Percentiles rank a stretch among this genome's conserved stretches.
Evolutionary conservation across 2,797 vertebrate species (phyloP).

Genomic region (Ceryle rudis): DNA sequence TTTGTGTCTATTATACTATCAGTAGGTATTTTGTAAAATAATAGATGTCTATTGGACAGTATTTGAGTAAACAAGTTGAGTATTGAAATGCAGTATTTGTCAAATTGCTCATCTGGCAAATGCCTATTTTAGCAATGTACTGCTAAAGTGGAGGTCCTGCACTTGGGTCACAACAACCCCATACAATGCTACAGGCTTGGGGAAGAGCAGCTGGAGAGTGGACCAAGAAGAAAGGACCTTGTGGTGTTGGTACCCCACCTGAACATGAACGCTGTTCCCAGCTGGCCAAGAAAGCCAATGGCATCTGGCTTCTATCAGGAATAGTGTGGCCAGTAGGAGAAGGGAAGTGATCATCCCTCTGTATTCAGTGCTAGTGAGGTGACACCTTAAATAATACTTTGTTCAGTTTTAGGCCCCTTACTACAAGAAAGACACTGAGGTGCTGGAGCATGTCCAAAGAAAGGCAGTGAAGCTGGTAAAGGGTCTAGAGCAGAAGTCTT

Average conservation of each 20-base stretch:
- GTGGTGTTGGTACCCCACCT: neutral
- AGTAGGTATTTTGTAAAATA: neutral
- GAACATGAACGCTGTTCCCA: neutral
- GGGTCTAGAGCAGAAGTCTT: neutral
- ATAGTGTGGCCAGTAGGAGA: neutral
- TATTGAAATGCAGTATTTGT: neutral
- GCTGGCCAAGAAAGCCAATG: neutral
- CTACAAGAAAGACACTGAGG: neutral
- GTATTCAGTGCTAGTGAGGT: accelerated
- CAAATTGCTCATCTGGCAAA: neutral
- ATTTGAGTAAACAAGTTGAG: neutral
- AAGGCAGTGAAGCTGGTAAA: neutral
- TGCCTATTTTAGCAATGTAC: neutral
- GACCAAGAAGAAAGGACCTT: no score
- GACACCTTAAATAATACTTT: neutral
- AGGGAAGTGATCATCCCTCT: neutral
- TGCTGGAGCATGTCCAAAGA: neutral
- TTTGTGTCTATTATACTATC: neutral
- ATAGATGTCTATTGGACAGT: neutral
- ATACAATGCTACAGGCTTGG: accelerated
- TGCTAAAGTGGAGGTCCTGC: neutral
- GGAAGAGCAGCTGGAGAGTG: neutral
- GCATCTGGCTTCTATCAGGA: neutral
- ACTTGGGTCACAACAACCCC: neutral
- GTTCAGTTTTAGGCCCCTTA: no score